These are phyloP conservation scores for Limonius californicus DNA, from an alignment of 1,140 invertebrate species.

Conservation along the genomic window DNA sequence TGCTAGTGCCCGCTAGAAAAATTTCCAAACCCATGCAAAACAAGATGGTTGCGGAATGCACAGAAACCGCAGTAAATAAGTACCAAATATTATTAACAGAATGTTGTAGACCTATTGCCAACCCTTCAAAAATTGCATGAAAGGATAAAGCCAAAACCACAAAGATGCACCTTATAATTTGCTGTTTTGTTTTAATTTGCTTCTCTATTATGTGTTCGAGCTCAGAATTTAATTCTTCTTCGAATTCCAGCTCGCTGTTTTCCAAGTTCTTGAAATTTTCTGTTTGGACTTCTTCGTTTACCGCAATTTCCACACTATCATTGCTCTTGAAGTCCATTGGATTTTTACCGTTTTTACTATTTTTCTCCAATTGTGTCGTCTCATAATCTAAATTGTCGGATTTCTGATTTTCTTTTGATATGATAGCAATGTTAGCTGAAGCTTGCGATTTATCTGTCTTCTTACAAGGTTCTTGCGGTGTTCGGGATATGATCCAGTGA, in stretches of 20 bases:
- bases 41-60: conserved; percentile 72
- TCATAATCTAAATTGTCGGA: neutral
- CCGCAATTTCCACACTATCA: conserved; percentile 5
- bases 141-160: conserved; percentile 74
- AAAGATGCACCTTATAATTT: conserved; percentile 57
- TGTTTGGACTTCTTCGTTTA: conserved; percentile 9
- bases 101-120: conserved; percentile 74
- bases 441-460: neutral
- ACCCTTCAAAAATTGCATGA: conserved; percentile 77
- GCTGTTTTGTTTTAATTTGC: conserved; percentile 36
- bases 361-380: neutral
- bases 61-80: conserved; percentile 67
- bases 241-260: neutral
- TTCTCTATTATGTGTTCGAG: conserved; percentile 18
- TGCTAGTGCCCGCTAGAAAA: conserved; percentile 61
- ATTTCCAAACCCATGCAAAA: conserved; percentile 66
- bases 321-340: neutral
- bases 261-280: neutral
- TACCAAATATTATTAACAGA: conserved; percentile 60
- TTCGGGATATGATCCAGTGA: conserved; percentile 33
- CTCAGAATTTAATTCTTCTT: conserved; percentile 16
- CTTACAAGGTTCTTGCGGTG: neutral
- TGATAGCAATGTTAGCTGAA: neutral
- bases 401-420: conserved; percentile 15
- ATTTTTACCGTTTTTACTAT: neutral